These are phyloP conservation scores for Caranx ignobilis DNA, from an alignment of 2,113 vertebrate species.

Conservation along the genomic window DNA sequence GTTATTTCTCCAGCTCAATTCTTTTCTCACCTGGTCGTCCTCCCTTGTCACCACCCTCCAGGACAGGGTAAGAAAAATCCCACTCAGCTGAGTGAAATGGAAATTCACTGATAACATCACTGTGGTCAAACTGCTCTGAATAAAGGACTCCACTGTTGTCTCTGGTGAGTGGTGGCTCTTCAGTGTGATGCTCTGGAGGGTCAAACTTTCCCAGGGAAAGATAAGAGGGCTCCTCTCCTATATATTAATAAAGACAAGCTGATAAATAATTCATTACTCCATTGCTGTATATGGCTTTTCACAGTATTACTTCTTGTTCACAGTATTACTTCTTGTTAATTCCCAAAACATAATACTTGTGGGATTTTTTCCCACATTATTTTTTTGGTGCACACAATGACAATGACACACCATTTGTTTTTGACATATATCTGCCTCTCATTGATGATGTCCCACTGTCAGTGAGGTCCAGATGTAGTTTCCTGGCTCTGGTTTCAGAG, in stretches of 20 bases:
- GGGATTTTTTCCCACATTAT: neutral
- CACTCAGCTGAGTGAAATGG: slow-evolving; percentile 53
- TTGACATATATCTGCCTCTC: slow-evolving; percentile 8
- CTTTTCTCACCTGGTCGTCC: slow-evolving; percentile 37
- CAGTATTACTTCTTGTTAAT: neutral
- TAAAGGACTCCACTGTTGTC: slow-evolving; percentile 13
- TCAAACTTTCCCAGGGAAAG: slow-evolving; percentile 19
- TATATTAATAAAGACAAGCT: slow-evolving; percentile 25
- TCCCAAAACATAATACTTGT: neutral
- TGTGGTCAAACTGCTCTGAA: slow-evolving; percentile 15
- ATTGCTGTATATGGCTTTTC: slow-evolving; percentile 21
- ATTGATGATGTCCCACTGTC: neutral
- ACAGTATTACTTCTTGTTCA: neutral
- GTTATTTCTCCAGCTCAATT: neutral
- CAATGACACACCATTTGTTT: slow-evolving; percentile 20
- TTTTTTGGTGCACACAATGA: neutral
- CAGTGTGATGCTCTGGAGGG: slow-evolving; percentile 32
- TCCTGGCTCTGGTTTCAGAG: neutral
- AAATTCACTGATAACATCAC: slow-evolving; percentile 21
- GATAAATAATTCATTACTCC: slow-evolving; percentile 38
- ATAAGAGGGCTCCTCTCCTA: slow-evolving; percentile 55
- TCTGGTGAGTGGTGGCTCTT: slow-evolving; percentile 20
- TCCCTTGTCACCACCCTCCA: slow-evolving; percentile 36
- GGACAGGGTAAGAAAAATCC: slow-evolving; percentile 58
- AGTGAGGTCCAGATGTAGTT: neutral